These are phyloP conservation scores for Carlito syrichta DNA, from an alignment of 2,113 vertebrate species.

Conservation along the genomic window DNA sequence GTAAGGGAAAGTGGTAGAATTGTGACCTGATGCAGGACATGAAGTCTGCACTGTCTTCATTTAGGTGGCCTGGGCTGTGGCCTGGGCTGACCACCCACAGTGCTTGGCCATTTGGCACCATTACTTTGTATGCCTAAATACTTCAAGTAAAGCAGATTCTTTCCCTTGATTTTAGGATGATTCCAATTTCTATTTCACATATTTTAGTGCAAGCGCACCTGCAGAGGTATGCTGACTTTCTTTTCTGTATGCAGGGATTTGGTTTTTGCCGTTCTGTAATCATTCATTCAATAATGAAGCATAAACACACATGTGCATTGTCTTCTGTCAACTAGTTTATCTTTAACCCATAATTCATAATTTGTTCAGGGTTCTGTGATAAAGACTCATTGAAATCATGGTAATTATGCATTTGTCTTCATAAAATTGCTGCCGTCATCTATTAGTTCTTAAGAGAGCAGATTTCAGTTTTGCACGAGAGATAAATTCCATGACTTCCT, in stretches of 20 bases:
- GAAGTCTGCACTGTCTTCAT: rapidly evolving
- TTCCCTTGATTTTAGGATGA: not conserved
- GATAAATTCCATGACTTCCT: not conserved
- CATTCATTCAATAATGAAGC: conserved; percentile 15
- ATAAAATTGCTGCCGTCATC: not conserved
- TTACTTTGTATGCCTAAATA: not conserved
- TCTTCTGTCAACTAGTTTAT: conserved; percentile 23
- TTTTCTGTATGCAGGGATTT: not conserved
- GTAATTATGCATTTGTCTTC: conserved; percentile 35
- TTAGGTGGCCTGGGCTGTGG: not conserved
- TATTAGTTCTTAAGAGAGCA: not conserved
- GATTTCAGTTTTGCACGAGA: not conserved
- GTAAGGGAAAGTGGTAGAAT: not conserved
- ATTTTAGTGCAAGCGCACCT: not conserved
- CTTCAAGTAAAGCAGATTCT: not conserved
- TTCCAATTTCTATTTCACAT: not conserved
- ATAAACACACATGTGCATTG: not conserved
- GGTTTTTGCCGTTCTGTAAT: conserved; percentile 1
- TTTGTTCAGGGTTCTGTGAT: conserved; percentile 39
- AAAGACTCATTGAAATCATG: conserved; percentile 16
- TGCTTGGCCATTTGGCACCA: not conserved
- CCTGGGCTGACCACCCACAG: not conserved
- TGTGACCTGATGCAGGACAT: not conserved
- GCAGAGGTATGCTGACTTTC: not conserved
- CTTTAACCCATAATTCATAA: conserved; percentile 43